These are phyloP conservation scores for Spilogale gracilis DNA, from an alignment of 2,113 vertebrate species.

Conservation along the genomic window DNA sequence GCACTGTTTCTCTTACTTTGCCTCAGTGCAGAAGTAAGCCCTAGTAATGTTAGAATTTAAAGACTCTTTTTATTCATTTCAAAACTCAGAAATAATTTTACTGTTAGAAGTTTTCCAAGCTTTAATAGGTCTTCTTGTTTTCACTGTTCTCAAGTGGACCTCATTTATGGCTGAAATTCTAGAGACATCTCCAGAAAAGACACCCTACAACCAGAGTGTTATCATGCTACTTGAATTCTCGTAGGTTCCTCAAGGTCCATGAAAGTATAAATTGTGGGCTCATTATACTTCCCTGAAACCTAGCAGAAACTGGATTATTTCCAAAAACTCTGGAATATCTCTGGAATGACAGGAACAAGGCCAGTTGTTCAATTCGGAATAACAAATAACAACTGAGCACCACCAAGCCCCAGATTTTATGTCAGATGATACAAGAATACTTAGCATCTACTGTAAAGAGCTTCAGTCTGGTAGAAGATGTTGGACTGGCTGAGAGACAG, in stretches of 20 bases:
- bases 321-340: background rate
- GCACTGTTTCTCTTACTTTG: background rate
- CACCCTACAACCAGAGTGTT: background rate
- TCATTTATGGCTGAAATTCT: background rate
- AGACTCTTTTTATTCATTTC: background rate
- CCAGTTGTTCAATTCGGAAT: background rate
- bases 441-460: background rate
- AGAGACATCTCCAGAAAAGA: background rate
- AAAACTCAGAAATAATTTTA: conserved; percentile 20
- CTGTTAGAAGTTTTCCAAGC: background rate
- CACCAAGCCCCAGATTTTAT: background rate
- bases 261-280: background rate
- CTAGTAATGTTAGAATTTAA: background rate
- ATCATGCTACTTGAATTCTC: background rate
- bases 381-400: background rate
- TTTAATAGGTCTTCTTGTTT: background rate
- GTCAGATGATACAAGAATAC: background rate
- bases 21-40: background rate
- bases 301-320: background rate
- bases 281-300: background rate
- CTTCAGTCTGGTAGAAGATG: background rate
- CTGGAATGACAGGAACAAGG: background rate
- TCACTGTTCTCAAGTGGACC: background rate
- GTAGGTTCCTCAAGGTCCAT: background rate
- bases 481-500: no score